These are phyloP conservation scores for Acrocephalus kingi DNA, from an alignment of 2,113 vertebrate species.

Conservation along the genomic window DNA sequence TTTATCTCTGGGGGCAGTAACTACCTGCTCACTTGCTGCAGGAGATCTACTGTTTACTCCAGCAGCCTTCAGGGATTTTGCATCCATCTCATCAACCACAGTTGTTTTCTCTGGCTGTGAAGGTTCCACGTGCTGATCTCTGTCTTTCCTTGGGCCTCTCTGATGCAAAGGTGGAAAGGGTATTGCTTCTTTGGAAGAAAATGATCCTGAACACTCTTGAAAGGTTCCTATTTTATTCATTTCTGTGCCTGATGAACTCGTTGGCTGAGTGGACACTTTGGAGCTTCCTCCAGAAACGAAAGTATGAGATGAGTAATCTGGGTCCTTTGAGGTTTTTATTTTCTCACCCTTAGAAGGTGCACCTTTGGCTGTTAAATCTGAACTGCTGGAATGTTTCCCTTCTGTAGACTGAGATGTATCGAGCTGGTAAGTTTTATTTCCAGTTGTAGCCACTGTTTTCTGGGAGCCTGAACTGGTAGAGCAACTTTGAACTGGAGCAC, in stretches of 20 bases:
- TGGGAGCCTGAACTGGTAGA: slow-evolving; percentile 29
- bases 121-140: slow-evolving; percentile 64
- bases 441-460: not conserved
- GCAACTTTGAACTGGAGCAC: slow-evolving; percentile 27
- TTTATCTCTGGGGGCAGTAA: slow-evolving; percentile 66
- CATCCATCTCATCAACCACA: slow-evolving; percentile 40
- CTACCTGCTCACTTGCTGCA: slow-evolving; percentile 50
- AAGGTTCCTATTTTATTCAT: slow-evolving; percentile 52
- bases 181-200: slow-evolving; percentile 80
- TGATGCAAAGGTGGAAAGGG: slow-evolving; percentile 58
- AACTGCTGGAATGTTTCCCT: slow-evolving; percentile 23
- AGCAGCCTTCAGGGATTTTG: slow-evolving; percentile 54
- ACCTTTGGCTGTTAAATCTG: slow-evolving; percentile 58
- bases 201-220: slow-evolving; percentile 71
- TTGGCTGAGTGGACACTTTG: slow-evolving; percentile 38
- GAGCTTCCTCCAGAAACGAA: slow-evolving; percentile 64
- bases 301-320: slow-evolving; percentile 70
- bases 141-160: slow-evolving; percentile 71
- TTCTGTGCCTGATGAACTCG: not conserved
- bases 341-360: slow-evolving; percentile 79
- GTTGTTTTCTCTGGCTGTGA: not conserved
- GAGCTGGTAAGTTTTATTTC: slow-evolving; percentile 53
- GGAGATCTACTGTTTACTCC: slow-evolving; percentile 54
- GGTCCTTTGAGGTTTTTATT: slow-evolving; percentile 77
- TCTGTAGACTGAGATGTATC: slow-evolving; percentile 47